Evolutionary conservation across 2,888 invertebrate genomes (phyloP), one percentile per base, ranked within the genome.

Genomic region (Phyllotreta striolata): DNA sequence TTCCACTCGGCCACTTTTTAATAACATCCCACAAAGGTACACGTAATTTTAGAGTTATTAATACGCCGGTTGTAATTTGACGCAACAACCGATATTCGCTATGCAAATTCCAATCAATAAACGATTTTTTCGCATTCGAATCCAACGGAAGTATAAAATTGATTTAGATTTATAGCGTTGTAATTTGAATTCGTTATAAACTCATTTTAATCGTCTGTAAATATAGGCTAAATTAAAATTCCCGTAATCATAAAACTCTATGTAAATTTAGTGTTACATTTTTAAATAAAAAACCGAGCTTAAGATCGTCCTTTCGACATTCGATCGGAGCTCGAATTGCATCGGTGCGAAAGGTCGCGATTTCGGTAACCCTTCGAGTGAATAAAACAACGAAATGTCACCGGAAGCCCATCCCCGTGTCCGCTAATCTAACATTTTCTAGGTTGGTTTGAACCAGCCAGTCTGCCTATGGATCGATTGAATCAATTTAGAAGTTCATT

Each of bases 341-440:
- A 46, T 41, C 62, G 24, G 46, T 58, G 62, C 54, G 40, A 65
- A 65, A 65, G 65, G 65, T 65, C 65, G 62, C 62, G 34, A 65
- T 57, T 58, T 49, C 41, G 49, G 58, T 62, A 62, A 62, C 62
- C 65, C 62, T 56, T 49, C 46, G 46, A 62, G 65, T 62, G 62
- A 63, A 63, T 57, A 54, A 57, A 63, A 62, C 63, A 54, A 49
- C 64, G 56, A 69, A 70, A 70, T 70, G 70, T 70, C 69, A 69
- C 61, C 70, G 70, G 66, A 70, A 65, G 58, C 70, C 67, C 62
- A 63, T 58, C 66, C 70, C 68, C 55, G 40, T 47, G 62, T 59
- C 62, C 64, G 59, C 58, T 56, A 44, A 67, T 66, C 55, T 63
- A 66, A 63, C 66, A 63, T 66, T 66, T 66, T 63, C 57, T 61